Base-by-base conservation (phyloP, 2,113 vertebrate species). In the Setophaga kirtlandii region DNA sequence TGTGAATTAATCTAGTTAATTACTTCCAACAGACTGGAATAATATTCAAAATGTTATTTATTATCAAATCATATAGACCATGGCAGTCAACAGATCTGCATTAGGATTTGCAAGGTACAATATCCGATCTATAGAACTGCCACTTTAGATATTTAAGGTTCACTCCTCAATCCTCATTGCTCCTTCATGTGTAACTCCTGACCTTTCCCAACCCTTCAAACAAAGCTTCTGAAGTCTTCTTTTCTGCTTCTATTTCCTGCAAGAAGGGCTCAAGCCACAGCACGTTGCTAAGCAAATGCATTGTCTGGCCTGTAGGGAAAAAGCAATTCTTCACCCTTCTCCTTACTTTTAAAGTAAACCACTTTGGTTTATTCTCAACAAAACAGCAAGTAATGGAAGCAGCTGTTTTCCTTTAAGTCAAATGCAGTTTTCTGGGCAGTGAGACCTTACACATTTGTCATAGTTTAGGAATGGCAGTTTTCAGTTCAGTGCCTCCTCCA, bases 321-420 rank as follows among this genome's bases (percentile, higher is more conserved):
- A 89, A 82, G 19, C 47, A 69, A 31, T 37, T 62, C 37, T 39
- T 69, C 14, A 13, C 11, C 22, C 8, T 89, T 76, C 59, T 79
- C 55, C 46, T 55, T 55, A 41, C 11, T 50, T 68, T 31, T 65
- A 70, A 53, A 0, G 7, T 62, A 74, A 53, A 0, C 5, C 23
- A 30, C 7, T 17, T 21, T 64, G 33, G 9, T 50, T 85, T 68
- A 52, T 37, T 53, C 21, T 65, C 0, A 1, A 39, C n/a, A 81
- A 63, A 89, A 55, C 15, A 83, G 42, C 19, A 59, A 67, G 69
- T 1, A 46, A 31, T 3, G 22, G 60, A 83, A 75, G 33, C 5
- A 56, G 31, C 13, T 0, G 0, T 39, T 33, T 65, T 5, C 13
- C 31, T 60, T 44, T 20, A 68, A 50, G n/a, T 42, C 5, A 79